Base-by-base conservation (phyloP, 2,113 vertebrate species). In the Irena cyanogastra region DNA sequence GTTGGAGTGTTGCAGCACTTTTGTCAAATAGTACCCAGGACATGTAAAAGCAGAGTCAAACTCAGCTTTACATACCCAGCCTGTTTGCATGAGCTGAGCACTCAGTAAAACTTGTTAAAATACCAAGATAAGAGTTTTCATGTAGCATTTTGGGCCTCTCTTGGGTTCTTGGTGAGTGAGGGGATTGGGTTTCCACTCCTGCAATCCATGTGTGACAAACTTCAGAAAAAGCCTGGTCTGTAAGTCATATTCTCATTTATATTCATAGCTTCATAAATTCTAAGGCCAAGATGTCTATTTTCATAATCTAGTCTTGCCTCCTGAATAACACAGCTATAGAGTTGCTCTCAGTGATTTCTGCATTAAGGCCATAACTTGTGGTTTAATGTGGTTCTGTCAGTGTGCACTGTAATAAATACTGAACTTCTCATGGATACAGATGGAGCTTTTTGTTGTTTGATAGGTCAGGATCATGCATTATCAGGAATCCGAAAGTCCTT, bases 201-300 rank as follows among this genome's bases (percentile, higher is more conserved):
- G 47, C 72, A 23, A 49, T 60, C 68, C 56, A 3, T 64, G 72
- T 90, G 63, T 92, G 90, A 74, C 79, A 89, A 71, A 88, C 68
- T 74, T 70, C 3, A 68, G 60, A 11, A 85, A 59, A 92, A 88
- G 5, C 9, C 1, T 47, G 72, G 19, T 70, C 82, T 64, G 31
- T 94, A 95, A 96, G 92, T 96, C 52, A 60, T 56, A 31, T 66
- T 95, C 93, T 63, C 87, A 90, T 95, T 96, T 90, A 16, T 95
- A 96, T 96, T 95, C 93, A 95, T 96, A 75, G 90, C 79, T 86
- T 39, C 92, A 74, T 96, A 92, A 94, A 93, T 94, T 90, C 88
- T 86, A 41, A 86, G 92, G 82, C 90, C 75, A 95, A 83, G 94
- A 90, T 85, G 82, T 89, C 87, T 91, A 52, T 96, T 94, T 83